phyloP scores from a whole-genome alignment of 2,888 invertebrate genomes.

The Druceiella hillmani region DNA sequence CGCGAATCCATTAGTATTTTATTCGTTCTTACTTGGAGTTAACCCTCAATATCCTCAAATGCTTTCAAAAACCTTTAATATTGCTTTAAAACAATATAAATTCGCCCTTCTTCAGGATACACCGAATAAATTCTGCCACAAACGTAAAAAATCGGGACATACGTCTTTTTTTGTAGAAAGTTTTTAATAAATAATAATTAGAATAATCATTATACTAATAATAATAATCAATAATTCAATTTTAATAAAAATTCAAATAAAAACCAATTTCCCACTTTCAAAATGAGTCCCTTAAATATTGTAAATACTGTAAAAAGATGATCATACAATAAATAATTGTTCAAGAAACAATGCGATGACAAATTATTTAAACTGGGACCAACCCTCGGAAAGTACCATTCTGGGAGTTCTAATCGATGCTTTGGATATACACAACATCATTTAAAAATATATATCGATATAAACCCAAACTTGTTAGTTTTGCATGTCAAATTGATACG shows the following conservation, averaged over 20 bases:
- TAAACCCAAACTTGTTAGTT: neutral
- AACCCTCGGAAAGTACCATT: neutral
- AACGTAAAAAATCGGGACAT: constrained; percentile 5
- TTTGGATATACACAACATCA: neutral
- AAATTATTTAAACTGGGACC: neutral
- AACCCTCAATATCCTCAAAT: constrained; percentile 4
- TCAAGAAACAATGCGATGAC: neutral
- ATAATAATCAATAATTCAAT: neutral
- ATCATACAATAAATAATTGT: constrained; percentile 2
- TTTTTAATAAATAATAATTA: neutral
- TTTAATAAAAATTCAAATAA: neutral
- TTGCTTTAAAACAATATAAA: constrained; percentile 5
- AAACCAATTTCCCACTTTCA: neutral
- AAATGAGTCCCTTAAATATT: neutral
- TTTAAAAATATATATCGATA: neutral
- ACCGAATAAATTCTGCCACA: neutral
- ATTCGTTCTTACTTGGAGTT: constrained; percentile 3
- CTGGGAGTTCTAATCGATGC: neutral
- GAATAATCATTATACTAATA: neutral
- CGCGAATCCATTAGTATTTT: neutral
- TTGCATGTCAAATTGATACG: neutral
- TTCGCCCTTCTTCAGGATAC: neutral
- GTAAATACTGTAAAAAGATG: constrained; percentile 4
- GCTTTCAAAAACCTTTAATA: constrained; percentile 5
- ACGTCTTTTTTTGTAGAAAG: neutral